Percentiles rank a stretch among this genome's conserved stretches.
phyloP scores from a whole-genome alignment of 2,797 vertebrate genomes.

The Otolemur crassicaudatus region DNA sequence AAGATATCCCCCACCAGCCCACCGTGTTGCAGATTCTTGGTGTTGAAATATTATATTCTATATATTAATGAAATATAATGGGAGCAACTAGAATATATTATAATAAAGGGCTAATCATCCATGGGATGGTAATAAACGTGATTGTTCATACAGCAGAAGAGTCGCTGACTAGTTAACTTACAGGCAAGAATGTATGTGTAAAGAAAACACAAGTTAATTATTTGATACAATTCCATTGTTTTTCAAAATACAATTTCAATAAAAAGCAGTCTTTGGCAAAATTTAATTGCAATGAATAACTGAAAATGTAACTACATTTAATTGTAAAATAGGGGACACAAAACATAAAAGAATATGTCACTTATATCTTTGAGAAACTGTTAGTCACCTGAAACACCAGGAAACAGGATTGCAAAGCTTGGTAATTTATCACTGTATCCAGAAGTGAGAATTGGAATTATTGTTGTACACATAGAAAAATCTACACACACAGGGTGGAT shows the following conservation, averaged over 20 bases:
- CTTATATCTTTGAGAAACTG: neutral
- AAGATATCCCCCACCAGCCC: neutral
- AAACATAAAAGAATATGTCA: constrained; percentile 8
- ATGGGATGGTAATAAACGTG: neutral
- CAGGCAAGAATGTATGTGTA: neutral
- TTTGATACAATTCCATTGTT: constrained; percentile 10
- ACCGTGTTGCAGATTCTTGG: neutral
- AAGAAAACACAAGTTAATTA: neutral
- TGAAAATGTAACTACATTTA: neutral
- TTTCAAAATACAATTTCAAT: neutral
- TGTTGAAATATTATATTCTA: neutral
- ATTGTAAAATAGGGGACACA: constrained; percentile 4
- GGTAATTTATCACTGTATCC: neutral
- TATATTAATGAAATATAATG: constrained; percentile 15
- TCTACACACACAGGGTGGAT: neutral
- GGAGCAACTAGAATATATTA: neutral
- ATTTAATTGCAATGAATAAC: neutral
- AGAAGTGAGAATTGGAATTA: neutral
- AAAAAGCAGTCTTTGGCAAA: neutral
- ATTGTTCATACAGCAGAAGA: neutral
- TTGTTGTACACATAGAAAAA: neutral
- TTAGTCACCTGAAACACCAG: neutral
- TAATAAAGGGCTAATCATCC: neutral
- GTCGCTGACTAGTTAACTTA: neutral
- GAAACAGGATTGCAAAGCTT: neutral